Evolutionary conservation across 2,888 invertebrate species (phyloP).

Genomic region (Sarcophaga caerulescens): DNA sequence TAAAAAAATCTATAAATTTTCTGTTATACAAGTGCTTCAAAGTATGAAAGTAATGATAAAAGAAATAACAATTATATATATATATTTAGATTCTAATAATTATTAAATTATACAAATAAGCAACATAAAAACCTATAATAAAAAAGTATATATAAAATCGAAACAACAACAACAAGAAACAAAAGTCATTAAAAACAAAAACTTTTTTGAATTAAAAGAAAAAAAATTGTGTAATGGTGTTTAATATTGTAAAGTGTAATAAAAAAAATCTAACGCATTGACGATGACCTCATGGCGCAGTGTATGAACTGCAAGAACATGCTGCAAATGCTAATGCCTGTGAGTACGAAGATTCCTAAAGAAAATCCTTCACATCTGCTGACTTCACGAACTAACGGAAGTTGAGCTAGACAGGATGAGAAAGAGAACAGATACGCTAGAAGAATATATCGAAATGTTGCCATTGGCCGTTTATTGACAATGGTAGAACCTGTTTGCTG

Average conservation of each 20-base stretch:
- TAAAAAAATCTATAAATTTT: conserved; percentile 55
- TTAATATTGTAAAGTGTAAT: not conserved
- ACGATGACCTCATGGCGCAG: no score
- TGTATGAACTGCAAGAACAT: no score
- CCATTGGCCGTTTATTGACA: no score
- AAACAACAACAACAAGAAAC: conserved; percentile 51
- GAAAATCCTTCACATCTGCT: no score
- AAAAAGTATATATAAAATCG: conserved; percentile 47
- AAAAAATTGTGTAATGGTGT: not conserved
- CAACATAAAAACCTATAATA: conserved; percentile 51
- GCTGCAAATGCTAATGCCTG: no score
- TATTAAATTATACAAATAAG: conserved; percentile 69
- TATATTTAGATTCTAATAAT: conserved; percentile 69
- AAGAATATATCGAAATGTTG: no score
- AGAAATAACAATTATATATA: conserved; percentile 32
- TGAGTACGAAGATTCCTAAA: no score
- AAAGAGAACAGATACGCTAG: no score
- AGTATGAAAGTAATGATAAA: conserved; percentile 42
- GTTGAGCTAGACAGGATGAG: no score
- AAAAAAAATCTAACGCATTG: no score
- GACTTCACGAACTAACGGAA: no score
- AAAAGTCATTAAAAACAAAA: conserved; percentile 10
- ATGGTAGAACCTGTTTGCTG: no score
- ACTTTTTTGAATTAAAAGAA: not conserved
- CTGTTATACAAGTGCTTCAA: conserved; percentile 71